phyloP scores from a whole-genome alignment of 1,140 invertebrate species.

The Formica exsecta region DNA sequence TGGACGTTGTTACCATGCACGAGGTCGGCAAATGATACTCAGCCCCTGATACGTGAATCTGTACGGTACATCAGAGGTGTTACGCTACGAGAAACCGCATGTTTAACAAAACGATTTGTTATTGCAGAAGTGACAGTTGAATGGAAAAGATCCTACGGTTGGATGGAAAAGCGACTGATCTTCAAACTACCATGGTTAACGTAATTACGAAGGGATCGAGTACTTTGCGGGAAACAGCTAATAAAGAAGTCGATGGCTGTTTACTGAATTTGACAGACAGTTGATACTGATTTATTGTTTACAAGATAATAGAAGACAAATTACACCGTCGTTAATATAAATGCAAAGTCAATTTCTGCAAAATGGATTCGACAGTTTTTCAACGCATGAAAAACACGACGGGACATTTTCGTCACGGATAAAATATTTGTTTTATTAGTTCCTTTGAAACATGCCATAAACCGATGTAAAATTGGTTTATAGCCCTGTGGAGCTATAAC shows the following conservation, averaged over 20 bases:
- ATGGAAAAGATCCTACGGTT: background rate
- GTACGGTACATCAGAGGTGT: background rate
- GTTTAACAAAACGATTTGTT: background rate
- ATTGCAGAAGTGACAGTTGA: background rate
- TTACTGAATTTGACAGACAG: conserved; percentile 33
- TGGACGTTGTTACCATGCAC: conserved; percentile 35
- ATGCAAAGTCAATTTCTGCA: background rate
- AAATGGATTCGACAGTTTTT: conserved; percentile 20
- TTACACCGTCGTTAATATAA: background rate
- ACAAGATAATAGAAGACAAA: conserved; percentile 6
- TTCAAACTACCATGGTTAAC: background rate
- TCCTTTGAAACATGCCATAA: background rate
- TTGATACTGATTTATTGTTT: conserved; percentile 23
- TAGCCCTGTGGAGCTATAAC: background rate
- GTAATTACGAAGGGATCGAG: background rate
- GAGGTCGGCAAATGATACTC: conserved; percentile 7
- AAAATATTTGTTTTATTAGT: background rate
- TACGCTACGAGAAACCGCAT: background rate
- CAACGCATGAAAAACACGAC: background rate
- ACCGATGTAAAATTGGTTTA: conserved; percentile 11
- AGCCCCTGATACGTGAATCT: background rate
- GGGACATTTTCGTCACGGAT: background rate
- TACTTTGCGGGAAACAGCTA: conserved; percentile 1
- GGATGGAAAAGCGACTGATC: background rate
- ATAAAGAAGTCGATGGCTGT: conserved; percentile 1